Evolutionary conservation across 1,140 invertebrate genomes (phyloP).

Genomic region (Pseudomyrmex pallidus): DNA sequence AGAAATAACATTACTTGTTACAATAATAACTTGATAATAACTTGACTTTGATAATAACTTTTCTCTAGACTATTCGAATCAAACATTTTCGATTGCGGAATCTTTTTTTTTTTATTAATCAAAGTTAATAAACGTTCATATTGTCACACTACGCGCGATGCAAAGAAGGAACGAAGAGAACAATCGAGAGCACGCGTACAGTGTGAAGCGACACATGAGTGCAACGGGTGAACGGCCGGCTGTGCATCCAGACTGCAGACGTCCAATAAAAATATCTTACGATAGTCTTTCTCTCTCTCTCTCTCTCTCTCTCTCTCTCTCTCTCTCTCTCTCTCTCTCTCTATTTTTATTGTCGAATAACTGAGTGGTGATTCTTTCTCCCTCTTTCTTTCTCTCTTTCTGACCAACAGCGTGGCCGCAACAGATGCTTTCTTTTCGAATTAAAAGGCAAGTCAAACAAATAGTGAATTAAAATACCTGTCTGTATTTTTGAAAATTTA

Average conservation of each 20-base stretch:
- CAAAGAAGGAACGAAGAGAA: conserved; percentile 19
- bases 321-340: conserved; percentile 63
- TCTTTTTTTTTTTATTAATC: neutral
- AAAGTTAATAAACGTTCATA: neutral
- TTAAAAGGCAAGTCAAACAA: conserved; percentile 37
- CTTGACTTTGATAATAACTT: too few species aligned
- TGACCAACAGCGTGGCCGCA: conserved; percentile 7
- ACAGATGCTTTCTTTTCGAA: conserved; percentile 43
- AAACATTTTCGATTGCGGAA: neutral
- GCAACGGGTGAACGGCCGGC: conserved; percentile 79
- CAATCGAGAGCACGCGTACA: conserved; percentile 65
- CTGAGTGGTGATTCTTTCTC: conserved; percentile 55
- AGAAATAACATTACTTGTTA: neutral
- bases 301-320: conserved; percentile 52
- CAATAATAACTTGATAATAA: neutral
- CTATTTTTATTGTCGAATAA: conserved; percentile 77
- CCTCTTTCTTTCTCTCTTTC: too few species aligned
- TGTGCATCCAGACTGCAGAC: conserved; percentile 81
- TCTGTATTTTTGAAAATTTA: neutral
- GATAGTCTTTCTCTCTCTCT: conserved; percentile 59
- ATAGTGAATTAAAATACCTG: neutral
- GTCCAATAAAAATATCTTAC: conserved; percentile 82
- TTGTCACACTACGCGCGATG: neutral
- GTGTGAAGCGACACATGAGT: conserved; percentile 62
- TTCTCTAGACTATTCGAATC: neutral